phyloP scores from a whole-genome alignment of 2,888 invertebrate genomes.

The Deilephila elpenor region DNA sequence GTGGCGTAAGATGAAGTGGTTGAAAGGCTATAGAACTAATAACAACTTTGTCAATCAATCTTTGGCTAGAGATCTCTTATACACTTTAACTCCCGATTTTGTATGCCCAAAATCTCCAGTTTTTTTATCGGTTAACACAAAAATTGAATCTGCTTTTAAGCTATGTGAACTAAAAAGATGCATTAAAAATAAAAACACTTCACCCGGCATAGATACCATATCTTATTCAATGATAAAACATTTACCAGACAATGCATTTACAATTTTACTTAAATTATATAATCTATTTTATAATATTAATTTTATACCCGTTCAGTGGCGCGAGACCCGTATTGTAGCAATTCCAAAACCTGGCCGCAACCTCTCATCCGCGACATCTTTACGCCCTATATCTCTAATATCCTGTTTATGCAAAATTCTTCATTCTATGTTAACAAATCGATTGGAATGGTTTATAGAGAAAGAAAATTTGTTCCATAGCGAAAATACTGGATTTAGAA shows the following conservation, averaged over 20 bases:
- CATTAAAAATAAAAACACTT: background rate
- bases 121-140: background rate
- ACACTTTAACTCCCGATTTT: background rate
- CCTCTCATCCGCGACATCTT: background rate
- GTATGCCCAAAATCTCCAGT: background rate
- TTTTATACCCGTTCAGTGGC: slow-evolving; percentile 41
- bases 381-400: slow-evolving; percentile 39
- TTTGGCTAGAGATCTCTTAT: background rate
- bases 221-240: slow-evolving; percentile 35
- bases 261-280: slow-evolving; percentile 26
- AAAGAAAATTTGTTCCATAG: slow-evolving; percentile 28
- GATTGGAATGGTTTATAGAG: slow-evolving; percentile 38
- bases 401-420: slow-evolving; percentile 38
- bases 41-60: background rate
- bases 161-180: background rate
- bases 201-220: background rate
- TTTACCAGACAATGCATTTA: slow-evolving; percentile 32
- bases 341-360: slow-evolving; percentile 39
- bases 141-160: background rate
- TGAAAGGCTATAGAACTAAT: background rate
- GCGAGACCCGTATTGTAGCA: slow-evolving; percentile 36
- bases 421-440: slow-evolving; percentile 32
- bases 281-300: slow-evolving; percentile 28
- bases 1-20: slow-evolving; percentile 1
- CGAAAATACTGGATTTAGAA: slow-evolving; percentile 35